A percentile compares a stretch with the other conserved stretches of the same genome.
phyloP scores from a whole-genome alignment of 2,888 invertebrate genomes.

The Bombyx huttoni region DNA sequence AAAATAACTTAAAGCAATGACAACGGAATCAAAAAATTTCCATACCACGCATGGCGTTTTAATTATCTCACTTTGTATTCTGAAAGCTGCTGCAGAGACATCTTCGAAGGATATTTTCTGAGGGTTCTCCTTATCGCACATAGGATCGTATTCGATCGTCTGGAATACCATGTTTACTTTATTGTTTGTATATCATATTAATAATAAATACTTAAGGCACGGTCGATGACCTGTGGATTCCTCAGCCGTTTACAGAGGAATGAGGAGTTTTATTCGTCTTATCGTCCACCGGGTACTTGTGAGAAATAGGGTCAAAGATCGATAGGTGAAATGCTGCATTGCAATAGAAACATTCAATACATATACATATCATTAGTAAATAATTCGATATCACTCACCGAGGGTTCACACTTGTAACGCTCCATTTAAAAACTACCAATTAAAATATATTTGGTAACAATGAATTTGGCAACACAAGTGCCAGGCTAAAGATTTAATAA shows the following conservation, averaged over 20 bases:
- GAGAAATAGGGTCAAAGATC: conserved; percentile 25
- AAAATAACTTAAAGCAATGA: background rate
- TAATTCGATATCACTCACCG: conserved; percentile 15
- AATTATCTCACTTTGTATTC: conserved; percentile 86
- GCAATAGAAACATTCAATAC: conserved; percentile 3
- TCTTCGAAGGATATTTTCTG: conserved; percentile 85
- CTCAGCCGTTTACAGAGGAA: conserved; percentile 13
- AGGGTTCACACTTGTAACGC: conserved; percentile 24
- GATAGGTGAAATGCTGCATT: conserved; percentile 9
- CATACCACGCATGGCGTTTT: conserved; percentile 90
- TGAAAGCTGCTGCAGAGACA: conserved; percentile 90
- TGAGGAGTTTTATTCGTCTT: conserved; percentile 11
- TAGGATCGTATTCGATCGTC: conserved; percentile 58
- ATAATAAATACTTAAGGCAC: conserved; percentile 9
- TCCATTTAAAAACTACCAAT: conserved; percentile 19
- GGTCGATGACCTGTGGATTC: conserved; percentile 8
- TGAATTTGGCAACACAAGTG: background rate
- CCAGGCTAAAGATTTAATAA: background rate
- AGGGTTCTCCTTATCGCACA: conserved; percentile 80
- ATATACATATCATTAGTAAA: background rate
- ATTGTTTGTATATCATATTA: conserved; percentile 5
- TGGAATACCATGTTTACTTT: conserved; percentile 46
- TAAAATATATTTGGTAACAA: background rate
- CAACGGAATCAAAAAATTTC: conserved; percentile 4
- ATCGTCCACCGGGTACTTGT: conserved; percentile 13